These are phyloP conservation scores for Phyllopteryx taeniolatus DNA, from an alignment of 2,113 vertebrate species.

Conservation along the genomic window DNA sequence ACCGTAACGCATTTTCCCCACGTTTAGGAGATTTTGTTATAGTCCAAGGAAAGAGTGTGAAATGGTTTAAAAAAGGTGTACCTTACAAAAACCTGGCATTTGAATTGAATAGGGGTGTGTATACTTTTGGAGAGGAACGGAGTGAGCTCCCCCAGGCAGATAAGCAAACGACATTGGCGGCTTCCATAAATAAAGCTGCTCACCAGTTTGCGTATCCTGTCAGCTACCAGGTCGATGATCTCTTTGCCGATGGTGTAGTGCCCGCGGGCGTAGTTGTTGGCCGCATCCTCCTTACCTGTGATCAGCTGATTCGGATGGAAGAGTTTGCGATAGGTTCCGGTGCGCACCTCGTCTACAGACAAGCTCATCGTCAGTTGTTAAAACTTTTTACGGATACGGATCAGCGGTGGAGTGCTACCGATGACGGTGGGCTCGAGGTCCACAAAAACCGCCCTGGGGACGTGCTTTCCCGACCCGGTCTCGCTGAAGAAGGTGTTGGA, in stretches of 20 bases:
- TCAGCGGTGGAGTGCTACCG: neutral
- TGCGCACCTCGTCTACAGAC: neutral
- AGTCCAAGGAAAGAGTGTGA: too few relatives aligned
- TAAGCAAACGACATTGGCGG: neutral
- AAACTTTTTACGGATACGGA: neutral
- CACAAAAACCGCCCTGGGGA: slow-evolving; percentile 6
- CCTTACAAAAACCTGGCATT: too few relatives aligned
- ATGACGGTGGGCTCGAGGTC: slow-evolving; percentile 11
- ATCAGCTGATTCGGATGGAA: slow-evolving; percentile 10
- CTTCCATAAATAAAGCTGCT: neutral
- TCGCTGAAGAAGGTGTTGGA: slow-evolving; percentile 11
- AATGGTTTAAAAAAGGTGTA: too few relatives aligned
- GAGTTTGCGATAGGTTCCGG: slow-evolving; percentile 5
- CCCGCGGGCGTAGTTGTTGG: slow-evolving; percentile 11
- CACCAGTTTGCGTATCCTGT: slow-evolving; percentile 8
- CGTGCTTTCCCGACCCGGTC: neutral
- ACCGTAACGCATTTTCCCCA: too few relatives aligned
- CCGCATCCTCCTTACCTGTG: slow-evolving; percentile 9
- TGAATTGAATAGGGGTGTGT: too few relatives aligned
- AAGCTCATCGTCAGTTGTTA: neutral
- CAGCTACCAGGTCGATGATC: slow-evolving; percentile 4
- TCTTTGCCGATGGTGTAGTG: slow-evolving; percentile 10
- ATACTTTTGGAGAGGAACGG: too few relatives aligned
- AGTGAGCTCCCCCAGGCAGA: too few relatives aligned
- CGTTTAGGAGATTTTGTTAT: too few relatives aligned